phyloP scores from a whole-genome alignment of 1,140 invertebrate genomes.

The Papilio helenus region DNA sequence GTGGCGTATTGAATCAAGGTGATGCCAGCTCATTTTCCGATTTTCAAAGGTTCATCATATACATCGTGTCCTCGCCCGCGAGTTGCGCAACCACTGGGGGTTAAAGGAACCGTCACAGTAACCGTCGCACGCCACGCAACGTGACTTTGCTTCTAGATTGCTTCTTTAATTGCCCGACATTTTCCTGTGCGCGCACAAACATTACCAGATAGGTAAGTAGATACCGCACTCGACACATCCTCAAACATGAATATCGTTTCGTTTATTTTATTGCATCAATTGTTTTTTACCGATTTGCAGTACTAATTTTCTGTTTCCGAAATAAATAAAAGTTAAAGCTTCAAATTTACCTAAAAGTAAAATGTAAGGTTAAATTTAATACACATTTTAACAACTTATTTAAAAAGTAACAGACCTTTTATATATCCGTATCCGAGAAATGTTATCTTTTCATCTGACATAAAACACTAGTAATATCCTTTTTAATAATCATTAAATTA shows the following conservation, averaged over 20 bases:
- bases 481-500: slow-evolving; percentile 21
- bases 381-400: slow-evolving; percentile 14
- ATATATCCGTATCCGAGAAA: slow-evolving; percentile 28
- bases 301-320: neutral
- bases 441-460: slow-evolving; percentile 22
- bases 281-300: neutral
- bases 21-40: slow-evolving; percentile 41
- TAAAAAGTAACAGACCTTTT: slow-evolving; percentile 21
- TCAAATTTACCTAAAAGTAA: neutral
- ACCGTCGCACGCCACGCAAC: slow-evolving; percentile 46
- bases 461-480: slow-evolving; percentile 7
- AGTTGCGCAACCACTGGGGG: slow-evolving; percentile 61
- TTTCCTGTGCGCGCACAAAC: slow-evolving; percentile 56
- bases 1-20: slow-evolving; percentile 26
- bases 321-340: neutral
- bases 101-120: slow-evolving; percentile 61
- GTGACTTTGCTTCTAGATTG: slow-evolving; percentile 68
- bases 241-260: neutral
- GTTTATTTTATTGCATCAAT: neutral
- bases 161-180: slow-evolving; percentile 53
- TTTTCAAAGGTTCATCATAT: neutral
- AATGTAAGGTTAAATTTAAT: slow-evolving; percentile 19
- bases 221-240: neutral
- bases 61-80: slow-evolving; percentile 49
- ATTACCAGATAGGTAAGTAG: slow-evolving; percentile 6